Percentiles rank a stretch among this genome's conserved stretches.
Conservation (phyloP, 2,888 invertebrate genomes). For the Dolichopus griseipennis region DNA sequence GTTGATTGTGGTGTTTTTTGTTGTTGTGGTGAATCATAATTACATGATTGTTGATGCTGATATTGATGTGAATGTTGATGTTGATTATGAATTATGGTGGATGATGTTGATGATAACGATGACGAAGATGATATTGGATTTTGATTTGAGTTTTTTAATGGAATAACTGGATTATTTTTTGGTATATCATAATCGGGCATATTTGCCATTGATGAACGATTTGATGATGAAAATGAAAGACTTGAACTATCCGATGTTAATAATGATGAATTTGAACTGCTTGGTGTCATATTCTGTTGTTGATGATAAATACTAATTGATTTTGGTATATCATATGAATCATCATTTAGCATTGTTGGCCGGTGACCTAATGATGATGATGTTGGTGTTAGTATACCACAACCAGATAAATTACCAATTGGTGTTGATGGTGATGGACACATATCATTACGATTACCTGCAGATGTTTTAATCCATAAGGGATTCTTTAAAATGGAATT, state of each 20-base stretch:
- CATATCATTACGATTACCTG: constrained; percentile 21
- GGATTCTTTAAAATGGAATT: constrained; percentile 32
- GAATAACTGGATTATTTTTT: constrained; percentile 41
- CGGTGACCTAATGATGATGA: constrained; percentile 22
- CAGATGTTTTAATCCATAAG: constrained; percentile 36
- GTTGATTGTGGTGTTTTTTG: constrained; percentile 18
- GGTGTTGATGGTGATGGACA: constrained; percentile 40
- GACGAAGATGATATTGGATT: constrained; percentile 18
- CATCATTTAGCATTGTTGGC: constrained; percentile 37
- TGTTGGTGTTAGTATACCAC: constrained; percentile 33
- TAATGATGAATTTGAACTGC: constrained; percentile 58
- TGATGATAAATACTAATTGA: constrained; percentile 44
- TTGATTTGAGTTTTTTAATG: constrained; percentile 15
- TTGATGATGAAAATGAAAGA: constrained; percentile 45
- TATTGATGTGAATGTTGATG: constrained; percentile 20
- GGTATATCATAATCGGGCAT: constrained; percentile 67
- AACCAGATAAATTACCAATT: constrained; percentile 42
- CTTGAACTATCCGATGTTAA: constrained; percentile 54
- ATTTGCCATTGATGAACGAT: constrained; percentile 48
- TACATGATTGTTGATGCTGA: constrained; percentile 33
- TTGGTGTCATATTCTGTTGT: constrained; percentile 54
- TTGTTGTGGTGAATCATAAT: constrained; percentile 53
- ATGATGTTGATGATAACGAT: constrained; percentile 17
- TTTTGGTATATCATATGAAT: constrained; percentile 58
- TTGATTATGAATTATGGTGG: background rate